Percentiles rank a stretch among this genome's conserved stretches.
Evolutionary conservation across 2,888 invertebrate genomes (phyloP).

Genomic region (Pharmacophagus antenor): DNA sequence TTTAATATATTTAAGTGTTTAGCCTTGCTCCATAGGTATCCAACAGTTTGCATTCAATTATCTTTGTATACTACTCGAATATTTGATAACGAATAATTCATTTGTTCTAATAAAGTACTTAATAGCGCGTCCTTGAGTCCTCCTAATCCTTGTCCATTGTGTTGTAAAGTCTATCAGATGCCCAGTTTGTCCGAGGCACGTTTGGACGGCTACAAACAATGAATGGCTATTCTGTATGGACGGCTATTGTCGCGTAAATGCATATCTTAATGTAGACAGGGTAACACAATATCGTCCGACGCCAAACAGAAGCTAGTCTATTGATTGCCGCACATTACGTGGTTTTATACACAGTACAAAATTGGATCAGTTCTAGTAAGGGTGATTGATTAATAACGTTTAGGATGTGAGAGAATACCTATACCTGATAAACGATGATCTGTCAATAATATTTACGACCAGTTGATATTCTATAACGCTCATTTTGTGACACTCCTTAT

Average conservation of each 20-base stretch:
- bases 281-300: conserved; percentile 15
- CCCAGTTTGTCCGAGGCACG: conserved; percentile 37
- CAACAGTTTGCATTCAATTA: background rate
- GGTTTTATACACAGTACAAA: background rate
- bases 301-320: conserved; percentile 9
- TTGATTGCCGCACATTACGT: background rate
- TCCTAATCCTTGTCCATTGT: conserved; percentile 37
- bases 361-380: background rate
- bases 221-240: conserved; percentile 37
- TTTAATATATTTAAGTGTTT: too few relatives aligned
- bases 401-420: too few relatives aligned
- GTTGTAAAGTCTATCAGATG: conserved; percentile 38
- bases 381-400: too few relatives aligned
- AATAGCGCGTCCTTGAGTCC: conserved; percentile 12
- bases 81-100: background rate
- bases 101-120: conserved; percentile 5
- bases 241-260: conserved; percentile 25
- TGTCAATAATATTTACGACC: too few relatives aligned
- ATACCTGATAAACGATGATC: too few relatives aligned
- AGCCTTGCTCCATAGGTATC: too few relatives aligned
- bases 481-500: too few relatives aligned
- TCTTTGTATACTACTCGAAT: background rate
- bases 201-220: conserved; percentile 43
- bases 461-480: too few relatives aligned
- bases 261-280: conserved; percentile 24